phyloP scores from a whole-genome alignment of 2,113 vertebrate genomes.

The Emydura subglobosa region DNA sequence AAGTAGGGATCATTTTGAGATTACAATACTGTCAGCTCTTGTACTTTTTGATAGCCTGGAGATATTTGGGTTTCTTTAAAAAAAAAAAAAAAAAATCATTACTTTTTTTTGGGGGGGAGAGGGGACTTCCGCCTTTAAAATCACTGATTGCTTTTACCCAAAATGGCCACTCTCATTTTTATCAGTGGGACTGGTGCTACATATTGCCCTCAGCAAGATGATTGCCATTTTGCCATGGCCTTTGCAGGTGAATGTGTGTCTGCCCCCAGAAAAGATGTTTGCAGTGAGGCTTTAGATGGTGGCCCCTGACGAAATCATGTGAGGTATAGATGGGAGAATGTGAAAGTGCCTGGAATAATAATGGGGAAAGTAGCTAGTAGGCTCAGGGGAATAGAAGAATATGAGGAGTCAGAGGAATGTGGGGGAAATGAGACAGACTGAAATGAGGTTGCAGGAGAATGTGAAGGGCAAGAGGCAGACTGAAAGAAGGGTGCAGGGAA shows the following conservation, averaged over 20 bases:
- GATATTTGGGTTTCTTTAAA: too few relatives aligned
- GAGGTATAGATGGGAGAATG: neutral
- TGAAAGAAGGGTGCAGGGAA: neutral
- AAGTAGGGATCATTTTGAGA: too few relatives aligned
- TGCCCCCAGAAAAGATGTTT: neutral
- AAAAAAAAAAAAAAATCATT: too few relatives aligned
- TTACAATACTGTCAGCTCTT: too few relatives aligned
- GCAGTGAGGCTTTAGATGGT: neutral
- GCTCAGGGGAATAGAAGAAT: neutral
- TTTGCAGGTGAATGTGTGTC: neutral
- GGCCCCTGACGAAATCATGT: neutral
- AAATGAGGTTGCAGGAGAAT: too few relatives aligned
- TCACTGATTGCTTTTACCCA: neutral
- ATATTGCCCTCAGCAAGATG: too few relatives aligned
- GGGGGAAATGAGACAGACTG: too few relatives aligned
- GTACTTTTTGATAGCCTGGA: too few relatives aligned
- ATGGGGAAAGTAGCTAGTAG: neutral
- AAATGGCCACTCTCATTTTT: neutral
- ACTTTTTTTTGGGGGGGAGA: too few relatives aligned
- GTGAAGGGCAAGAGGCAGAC: neutral
- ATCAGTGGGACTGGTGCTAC: neutral
- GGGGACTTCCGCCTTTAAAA: neutral
- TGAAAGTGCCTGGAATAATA: neutral
- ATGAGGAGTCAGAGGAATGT: neutral
- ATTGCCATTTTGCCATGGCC: neutral